Percentiles rank a stretch among this genome's conserved stretches.
These are phyloP conservation scores for Actias luna DNA, from an alignment of 2,888 invertebrate genomes.

Conservation along the genomic window DNA sequence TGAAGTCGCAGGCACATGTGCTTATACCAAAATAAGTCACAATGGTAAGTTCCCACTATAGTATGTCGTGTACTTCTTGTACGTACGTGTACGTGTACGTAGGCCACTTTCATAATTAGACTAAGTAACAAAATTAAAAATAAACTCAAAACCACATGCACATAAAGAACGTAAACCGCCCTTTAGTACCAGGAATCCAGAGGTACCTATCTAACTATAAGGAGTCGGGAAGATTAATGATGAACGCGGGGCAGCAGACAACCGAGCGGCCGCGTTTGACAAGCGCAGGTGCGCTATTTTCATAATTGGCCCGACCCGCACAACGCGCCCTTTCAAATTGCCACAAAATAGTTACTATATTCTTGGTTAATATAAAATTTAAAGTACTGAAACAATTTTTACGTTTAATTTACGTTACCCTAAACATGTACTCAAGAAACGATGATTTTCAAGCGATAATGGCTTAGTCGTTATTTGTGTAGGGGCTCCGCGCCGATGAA, in stretches of 20 bases:
- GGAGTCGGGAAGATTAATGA: conserved; percentile 78
- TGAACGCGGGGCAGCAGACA: conserved; percentile 61
- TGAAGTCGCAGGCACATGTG: too few species aligned
- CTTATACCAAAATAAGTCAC: too few species aligned
- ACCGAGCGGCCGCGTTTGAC: conserved; percentile 78
- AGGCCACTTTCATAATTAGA: too few species aligned
- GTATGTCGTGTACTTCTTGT: too few species aligned
- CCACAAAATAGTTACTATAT: conserved; percentile 44
- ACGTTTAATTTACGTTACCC: too few species aligned
- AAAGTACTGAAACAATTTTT: background rate
- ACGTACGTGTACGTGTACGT: too few species aligned
- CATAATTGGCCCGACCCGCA: conserved; percentile 78
- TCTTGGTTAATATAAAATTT: conserved; percentile 27
- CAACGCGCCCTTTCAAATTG: conserved; percentile 72
- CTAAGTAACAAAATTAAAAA: background rate
- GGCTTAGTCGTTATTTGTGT: too few species aligned
- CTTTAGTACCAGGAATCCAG: conserved; percentile 62
- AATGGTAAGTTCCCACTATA: too few species aligned
- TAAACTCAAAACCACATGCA: background rate
- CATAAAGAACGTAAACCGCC: conserved; percentile 6
- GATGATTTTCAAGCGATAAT: too few species aligned
- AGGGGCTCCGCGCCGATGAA: background rate
- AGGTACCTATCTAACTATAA: conserved; percentile 43
- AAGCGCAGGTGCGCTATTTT: conserved; percentile 81
- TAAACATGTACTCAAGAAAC: too few species aligned